Conservation (phyloP, 2,888 invertebrate species). For the Drosophila lacicola region DNA sequence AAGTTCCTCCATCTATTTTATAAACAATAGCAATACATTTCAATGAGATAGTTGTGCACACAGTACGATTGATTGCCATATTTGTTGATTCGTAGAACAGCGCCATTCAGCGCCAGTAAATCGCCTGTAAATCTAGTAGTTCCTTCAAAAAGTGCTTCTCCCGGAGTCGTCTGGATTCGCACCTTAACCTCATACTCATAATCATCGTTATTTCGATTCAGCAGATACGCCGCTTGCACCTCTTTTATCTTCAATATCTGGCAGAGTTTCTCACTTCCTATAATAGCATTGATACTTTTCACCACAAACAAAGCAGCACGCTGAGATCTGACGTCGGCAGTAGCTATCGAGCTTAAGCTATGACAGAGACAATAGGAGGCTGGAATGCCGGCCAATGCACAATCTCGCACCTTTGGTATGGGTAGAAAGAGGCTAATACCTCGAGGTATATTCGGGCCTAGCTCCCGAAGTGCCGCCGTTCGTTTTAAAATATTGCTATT, state of each 20-base stretch:
- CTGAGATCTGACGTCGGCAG: constrained; percentile 15
- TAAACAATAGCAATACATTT: constrained; percentile 57
- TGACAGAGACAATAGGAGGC: constrained; percentile 95
- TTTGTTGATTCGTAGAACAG: constrained; percentile 39
- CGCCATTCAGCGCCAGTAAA: constrained; percentile 39
- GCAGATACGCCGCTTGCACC: constrained; percentile 30
- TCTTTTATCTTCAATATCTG: constrained; percentile 15
- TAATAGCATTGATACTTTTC: constrained; percentile 35
- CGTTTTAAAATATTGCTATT: constrained; percentile 83
- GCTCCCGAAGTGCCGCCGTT: constrained; percentile 71
- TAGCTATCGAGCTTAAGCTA: constrained; percentile 10
- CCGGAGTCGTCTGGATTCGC: constrained; percentile 42
- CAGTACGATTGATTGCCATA: constrained; percentile 50
- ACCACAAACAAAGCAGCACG: constrained; percentile 48
- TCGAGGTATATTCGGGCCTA: constrained; percentile 83
- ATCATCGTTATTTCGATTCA: constrained; percentile 8
- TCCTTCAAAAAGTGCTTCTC: constrained; percentile 53
- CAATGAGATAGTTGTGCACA: constrained; percentile 34
- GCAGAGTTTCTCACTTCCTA: constrained; percentile 20
- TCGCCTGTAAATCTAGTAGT: constrained; percentile 5
- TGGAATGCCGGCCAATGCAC: constrained; percentile 90
- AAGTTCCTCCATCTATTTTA: background rate
- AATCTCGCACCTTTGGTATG: constrained; percentile 90
- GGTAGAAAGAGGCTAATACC: constrained; percentile 91
- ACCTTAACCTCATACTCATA: constrained; percentile 37